Evolutionary conservation across 2,113 vertebrate genomes (phyloP).

Genomic region (Triplophysa dalaica): DNA sequence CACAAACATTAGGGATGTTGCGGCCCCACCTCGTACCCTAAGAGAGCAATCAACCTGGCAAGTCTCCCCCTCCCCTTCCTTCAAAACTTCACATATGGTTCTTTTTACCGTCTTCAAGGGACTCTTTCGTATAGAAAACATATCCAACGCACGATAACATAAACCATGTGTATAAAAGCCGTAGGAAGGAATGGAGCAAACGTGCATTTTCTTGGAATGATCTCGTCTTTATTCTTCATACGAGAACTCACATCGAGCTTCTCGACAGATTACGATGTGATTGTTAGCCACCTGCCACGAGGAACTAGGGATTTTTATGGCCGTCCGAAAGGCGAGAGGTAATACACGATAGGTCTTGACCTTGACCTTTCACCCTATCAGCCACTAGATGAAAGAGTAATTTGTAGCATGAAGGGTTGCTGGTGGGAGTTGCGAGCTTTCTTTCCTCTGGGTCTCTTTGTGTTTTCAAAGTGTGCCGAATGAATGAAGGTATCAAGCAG

Average conservation of each 20-base stretch:
- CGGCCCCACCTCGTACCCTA: conserved; percentile 60
- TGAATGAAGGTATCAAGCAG: conserved; percentile 17
- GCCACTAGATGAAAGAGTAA: conserved; percentile 32
- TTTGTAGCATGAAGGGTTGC: conserved; percentile 25
- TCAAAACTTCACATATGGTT: conserved; percentile 45
- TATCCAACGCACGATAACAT: conserved; percentile 15
- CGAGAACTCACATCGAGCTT: not conserved
- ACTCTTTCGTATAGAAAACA: conserved; percentile 21
- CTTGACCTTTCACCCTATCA: conserved; percentile 21
- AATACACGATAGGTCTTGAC: not conserved
- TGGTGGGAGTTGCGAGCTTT: conserved; percentile 7
- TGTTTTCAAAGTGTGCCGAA: conserved; percentile 6
- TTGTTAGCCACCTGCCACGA: conserved; percentile 4
- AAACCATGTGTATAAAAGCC: conserved; percentile 9
- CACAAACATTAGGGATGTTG: conserved; percentile 68
- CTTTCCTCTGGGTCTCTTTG: conserved; percentile 34
- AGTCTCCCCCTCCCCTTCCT: not conserved
- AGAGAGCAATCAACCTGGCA: conserved; percentile 30
- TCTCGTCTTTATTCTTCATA: not conserved
- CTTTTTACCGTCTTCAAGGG: conserved; percentile 43
- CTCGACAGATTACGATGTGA: not conserved
- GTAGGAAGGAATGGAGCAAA: conserved; percentile 1
- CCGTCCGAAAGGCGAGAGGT: not conserved
- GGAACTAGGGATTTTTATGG: conserved; percentile 17
- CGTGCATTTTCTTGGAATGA: not conserved